Conservation (phyloP, 1,140 invertebrate species). For the Anoplophora glabripennis region DNA sequence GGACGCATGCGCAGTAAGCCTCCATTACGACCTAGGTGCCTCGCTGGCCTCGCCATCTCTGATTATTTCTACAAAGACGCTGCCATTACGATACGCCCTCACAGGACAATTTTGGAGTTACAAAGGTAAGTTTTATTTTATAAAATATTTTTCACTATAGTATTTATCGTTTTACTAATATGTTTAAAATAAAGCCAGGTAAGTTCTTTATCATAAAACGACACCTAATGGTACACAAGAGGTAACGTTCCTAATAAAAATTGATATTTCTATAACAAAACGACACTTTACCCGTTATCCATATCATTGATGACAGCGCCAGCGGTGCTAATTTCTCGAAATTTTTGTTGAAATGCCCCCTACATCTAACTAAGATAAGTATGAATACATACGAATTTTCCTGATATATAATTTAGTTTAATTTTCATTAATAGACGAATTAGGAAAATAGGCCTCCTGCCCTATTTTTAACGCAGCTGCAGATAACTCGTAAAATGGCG, state of each 20-base stretch:
- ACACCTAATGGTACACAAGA: too few relatives aligned
- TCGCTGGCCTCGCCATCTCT: conserved; percentile 48
- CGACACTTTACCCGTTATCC: conserved; percentile 36
- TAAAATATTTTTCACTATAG: conserved; percentile 19
- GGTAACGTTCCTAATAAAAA: too few relatives aligned
- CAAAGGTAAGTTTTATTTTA: conserved; percentile 37
- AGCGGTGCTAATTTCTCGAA: conserved; percentile 67
- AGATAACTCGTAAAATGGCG: conserved; percentile 29
- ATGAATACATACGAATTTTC: conserved; percentile 23
- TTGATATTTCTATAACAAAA: too few relatives aligned
- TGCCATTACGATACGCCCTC: conserved; percentile 54
- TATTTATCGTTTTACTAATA: too few relatives aligned
- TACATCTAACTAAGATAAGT: conserved; percentile 55
- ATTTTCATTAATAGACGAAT: neutral
- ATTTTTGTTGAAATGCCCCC: conserved; percentile 69
- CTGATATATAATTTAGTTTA: conserved; percentile 3
- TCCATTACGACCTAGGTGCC: conserved; percentile 2
- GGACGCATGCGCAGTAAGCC: neutral
- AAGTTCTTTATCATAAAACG: too few relatives aligned
- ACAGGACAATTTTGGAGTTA: conserved; percentile 55
- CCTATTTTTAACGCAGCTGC: conserved; percentile 19
- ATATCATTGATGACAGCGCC: conserved; percentile 67
- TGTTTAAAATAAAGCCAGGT: too few relatives aligned
- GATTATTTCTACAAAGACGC: conserved; percentile 44
- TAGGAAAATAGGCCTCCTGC: neutral